phyloP scores from a whole-genome alignment of 2,888 invertebrate species.

The Volucella zonaria region DNA sequence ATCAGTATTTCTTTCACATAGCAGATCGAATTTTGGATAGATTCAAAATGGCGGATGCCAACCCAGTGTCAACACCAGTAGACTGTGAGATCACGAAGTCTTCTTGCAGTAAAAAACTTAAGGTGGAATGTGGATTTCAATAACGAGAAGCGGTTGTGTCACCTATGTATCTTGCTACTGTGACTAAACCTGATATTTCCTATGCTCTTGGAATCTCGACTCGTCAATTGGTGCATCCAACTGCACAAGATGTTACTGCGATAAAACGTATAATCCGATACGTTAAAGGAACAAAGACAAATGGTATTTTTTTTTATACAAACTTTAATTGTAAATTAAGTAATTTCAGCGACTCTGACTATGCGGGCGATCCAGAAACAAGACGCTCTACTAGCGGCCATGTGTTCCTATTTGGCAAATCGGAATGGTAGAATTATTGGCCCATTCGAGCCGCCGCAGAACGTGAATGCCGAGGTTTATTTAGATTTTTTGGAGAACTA shows the following conservation, averaged over 20 bases:
- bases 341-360: too few species aligned
- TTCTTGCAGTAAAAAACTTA: too few species aligned
- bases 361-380: too few species aligned
- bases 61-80: not conserved
- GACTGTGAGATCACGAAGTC: too few species aligned
- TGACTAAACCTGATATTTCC: conserved; percentile 19
- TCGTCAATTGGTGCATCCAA: not conserved
- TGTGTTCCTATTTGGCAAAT: too few species aligned
- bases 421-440: too few species aligned
- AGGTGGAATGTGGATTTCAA: not conserved
- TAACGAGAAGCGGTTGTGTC: conserved; percentile 23
- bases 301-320: not conserved
- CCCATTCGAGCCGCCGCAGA: too few species aligned
- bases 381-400: too few species aligned
- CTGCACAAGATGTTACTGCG: not conserved
- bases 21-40: conserved; percentile 8
- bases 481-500: too few species aligned
- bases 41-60: conserved; percentile 10
- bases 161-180: conserved; percentile 19
- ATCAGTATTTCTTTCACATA: conserved; percentile 3
- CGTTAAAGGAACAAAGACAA: too few species aligned
- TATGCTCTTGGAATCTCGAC: conserved; percentile 2
- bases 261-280: not conserved
- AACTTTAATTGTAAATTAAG: not conserved
- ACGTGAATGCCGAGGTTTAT: too few species aligned